A percentile compares a stretch with the other conserved stretches of the same genome.
phyloP scores from a whole-genome alignment of 2,888 invertebrate species.

The Hololepta plana region DNA sequence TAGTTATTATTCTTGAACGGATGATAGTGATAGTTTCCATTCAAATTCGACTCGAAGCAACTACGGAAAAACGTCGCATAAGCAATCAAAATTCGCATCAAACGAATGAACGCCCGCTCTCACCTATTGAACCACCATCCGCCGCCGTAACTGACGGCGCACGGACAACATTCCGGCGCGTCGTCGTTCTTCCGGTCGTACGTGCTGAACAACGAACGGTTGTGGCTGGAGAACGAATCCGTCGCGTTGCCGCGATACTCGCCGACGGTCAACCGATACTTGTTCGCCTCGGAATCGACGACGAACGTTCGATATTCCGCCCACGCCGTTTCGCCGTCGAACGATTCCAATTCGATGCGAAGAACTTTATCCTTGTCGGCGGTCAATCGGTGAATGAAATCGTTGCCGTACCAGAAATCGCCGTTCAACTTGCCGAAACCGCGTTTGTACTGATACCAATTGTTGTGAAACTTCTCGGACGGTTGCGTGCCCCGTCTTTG shows the following conservation, averaged over 20 bases:
- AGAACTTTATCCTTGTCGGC: constrained; percentile 25
- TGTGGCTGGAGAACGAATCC: constrained; percentile 34
- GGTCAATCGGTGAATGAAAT: constrained; percentile 31
- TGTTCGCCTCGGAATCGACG: constrained; percentile 25
- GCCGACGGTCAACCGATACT: constrained; percentile 29
- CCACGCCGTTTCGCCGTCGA: constrained; percentile 28
- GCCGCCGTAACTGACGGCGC: constrained; percentile 33
- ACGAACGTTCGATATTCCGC: constrained; percentile 31
- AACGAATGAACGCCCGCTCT: constrained; percentile 3
- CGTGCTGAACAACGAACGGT: constrained; percentile 31
- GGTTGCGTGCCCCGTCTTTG: constrained; percentile 29
- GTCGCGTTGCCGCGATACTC: constrained; percentile 32
- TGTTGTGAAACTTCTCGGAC: too few species aligned
- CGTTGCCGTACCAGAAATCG: constrained; percentile 43
- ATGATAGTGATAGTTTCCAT: constrained; percentile 30
- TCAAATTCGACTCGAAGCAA: constrained; percentile 37
- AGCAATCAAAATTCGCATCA: background rate
- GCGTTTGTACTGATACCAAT: constrained; percentile 36
- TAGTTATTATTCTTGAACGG: constrained; percentile 29
- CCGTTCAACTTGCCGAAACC: constrained; percentile 35
- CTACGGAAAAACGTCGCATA: constrained; percentile 18
- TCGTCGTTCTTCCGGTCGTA: constrained; percentile 30
- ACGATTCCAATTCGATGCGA: constrained; percentile 33
- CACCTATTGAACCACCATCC: constrained; percentile 45
- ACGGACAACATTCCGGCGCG: constrained; percentile 32